Evolutionary conservation across 2,113 vertebrate species (phyloP), one percentile per base, ranked within the genome.

Genomic region (Panurus biarmicus): DNA sequence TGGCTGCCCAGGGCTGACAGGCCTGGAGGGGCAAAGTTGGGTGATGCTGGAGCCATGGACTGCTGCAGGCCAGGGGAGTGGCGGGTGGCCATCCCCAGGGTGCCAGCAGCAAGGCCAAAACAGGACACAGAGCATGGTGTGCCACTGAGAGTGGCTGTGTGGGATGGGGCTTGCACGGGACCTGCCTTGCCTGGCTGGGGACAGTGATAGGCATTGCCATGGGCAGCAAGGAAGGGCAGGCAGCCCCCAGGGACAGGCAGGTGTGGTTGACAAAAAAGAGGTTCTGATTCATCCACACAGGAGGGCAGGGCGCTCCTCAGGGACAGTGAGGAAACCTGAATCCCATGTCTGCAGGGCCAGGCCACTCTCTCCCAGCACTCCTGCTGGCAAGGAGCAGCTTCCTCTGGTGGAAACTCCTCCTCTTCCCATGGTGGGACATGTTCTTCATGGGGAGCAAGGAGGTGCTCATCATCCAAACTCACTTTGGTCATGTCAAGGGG

Each of bases 71-170:
- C 50, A 10, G 31, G 10, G 38, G 4, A 31, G 7, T 1, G 28
- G 50, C 4, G 5, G 7, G 12, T 29, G 44, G 10, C n/a, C 2
- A 1, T 38, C 18, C 15, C 33, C 29, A 8, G 15, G 35, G 48
- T n/a, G n/a, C 40, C 67, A 80, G 44, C 67, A 86, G 65, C 53
- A 24, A 44, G 62, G 61, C 47, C 56, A 36, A 26, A 35, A 8
- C 26, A 44, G 50, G 24, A 44, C 13, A 2, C 3, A 1, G 56
- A 47, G 56, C 19, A 10, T 1, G 3, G 19, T 0, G 0, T 23
- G 22, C 14, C 71, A 7, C 36, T 0, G 0, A 53, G 45, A 28
- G 62, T 0, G 0, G n/a, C n/a, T 19, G 9, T 2, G 4, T 1
- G 4, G 12, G 11, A 16, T 1, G 4, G 33, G 38, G 10, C 14